Percentiles rank a stretch among this genome's conserved stretches.
Conservation (phyloP, 1,140 invertebrate species). For the Aphelenchoides fujianensis region DNA sequence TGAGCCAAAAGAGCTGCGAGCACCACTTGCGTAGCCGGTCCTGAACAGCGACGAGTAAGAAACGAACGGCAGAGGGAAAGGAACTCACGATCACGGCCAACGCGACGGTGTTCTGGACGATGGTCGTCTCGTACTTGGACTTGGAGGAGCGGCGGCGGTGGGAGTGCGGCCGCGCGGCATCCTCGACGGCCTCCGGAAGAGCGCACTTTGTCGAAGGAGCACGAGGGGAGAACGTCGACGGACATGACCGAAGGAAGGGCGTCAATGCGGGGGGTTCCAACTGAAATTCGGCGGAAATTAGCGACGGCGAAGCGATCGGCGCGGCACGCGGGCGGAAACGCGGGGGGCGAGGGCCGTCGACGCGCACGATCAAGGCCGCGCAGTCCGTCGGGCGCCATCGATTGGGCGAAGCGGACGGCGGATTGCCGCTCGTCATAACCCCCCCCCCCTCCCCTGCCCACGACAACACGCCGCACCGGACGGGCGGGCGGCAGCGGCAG, state of each 20-base stretch:
- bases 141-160: not conserved
- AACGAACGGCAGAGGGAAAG: not conserved
- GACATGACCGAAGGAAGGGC: not conserved
- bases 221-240: conserved; percentile 5
- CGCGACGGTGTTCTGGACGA: conserved; percentile 41
- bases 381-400: not conserved
- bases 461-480: not conserved
- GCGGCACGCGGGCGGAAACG: not conserved
- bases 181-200: not conserved
- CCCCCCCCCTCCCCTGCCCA: not conserved
- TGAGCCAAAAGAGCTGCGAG: conserved; percentile 52
- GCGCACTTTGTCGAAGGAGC: no score
- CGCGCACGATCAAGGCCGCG: not conserved
- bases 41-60: conserved; percentile 37
- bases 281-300: not conserved
- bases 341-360: not conserved
- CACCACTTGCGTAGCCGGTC: conserved; percentile 46
- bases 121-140: conserved; percentile 8
- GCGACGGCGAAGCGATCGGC: not conserved
- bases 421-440: not conserved
- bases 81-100: conserved; percentile 23
- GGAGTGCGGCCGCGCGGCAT: not conserved
- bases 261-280: not conserved
- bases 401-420: no score
- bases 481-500: not conserved